phyloP scores from a whole-genome alignment of 2,888 invertebrate genomes.

The Bombyx huttoni region DNA sequence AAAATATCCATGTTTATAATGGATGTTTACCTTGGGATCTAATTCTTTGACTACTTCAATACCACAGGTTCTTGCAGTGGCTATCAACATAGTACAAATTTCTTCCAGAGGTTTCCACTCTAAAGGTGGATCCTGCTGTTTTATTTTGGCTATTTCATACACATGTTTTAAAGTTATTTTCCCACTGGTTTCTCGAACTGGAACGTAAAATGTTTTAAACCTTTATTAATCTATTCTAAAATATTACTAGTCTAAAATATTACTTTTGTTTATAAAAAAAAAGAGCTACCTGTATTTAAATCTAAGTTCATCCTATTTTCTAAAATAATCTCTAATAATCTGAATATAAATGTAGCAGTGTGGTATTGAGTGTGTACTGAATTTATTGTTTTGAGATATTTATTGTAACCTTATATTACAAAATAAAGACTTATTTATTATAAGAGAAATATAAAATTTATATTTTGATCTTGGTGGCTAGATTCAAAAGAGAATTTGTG shows the following conservation, averaged over 20 bases:
- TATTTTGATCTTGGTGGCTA: too few relatives aligned
- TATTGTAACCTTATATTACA: too few relatives aligned
- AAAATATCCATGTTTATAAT: neutral
- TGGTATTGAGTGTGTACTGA: too few relatives aligned
- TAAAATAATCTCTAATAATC: too few relatives aligned
- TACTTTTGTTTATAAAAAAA: neutral
- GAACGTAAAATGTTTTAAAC: slow-evolving; percentile 10
- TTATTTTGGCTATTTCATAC: slow-evolving; percentile 98
- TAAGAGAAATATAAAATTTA: too few relatives aligned
- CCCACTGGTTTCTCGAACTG: slow-evolving; percentile 85
- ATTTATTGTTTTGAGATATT: too few relatives aligned
- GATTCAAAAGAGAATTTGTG: too few relatives aligned
- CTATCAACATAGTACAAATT: slow-evolving; percentile 85
- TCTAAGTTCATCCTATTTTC: too few relatives aligned
- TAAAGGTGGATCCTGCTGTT: slow-evolving; percentile 86
- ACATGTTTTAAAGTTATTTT: slow-evolving; percentile 94
- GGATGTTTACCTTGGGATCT: slow-evolving; percentile 70
- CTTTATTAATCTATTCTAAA: too few relatives aligned
- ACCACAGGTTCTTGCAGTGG: slow-evolving; percentile 85
- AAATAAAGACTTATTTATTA: too few relatives aligned
- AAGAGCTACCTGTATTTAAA: too few relatives aligned
- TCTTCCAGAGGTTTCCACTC: slow-evolving; percentile 76
- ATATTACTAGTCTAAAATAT: neutral
- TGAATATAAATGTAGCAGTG: too few relatives aligned
- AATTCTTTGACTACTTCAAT: slow-evolving; percentile 86